Evolutionary conservation across 2,888 invertebrate species (phyloP).

Genomic region (Amblyteles armatorius): DNA sequence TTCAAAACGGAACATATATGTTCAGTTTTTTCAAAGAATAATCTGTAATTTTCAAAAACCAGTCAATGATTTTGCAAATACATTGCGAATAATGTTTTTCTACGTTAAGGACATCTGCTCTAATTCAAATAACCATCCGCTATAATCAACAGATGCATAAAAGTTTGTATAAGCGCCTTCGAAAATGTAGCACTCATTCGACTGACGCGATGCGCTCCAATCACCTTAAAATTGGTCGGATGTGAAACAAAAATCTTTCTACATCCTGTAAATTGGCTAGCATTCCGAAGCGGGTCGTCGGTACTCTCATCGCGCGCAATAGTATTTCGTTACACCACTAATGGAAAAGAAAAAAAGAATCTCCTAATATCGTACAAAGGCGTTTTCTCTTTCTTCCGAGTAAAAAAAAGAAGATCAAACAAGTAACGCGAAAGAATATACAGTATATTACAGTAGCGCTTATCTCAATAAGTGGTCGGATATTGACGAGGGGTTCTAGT

Average conservation of each 20-base stretch:
- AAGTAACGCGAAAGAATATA: conserved; percentile 81
- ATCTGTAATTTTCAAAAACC: too few relatives aligned
- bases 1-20: too few relatives aligned
- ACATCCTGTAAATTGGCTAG: conserved; percentile 17
- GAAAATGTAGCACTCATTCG: too few relatives aligned
- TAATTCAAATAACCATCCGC: too few relatives aligned
- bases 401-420: conserved; percentile 77
- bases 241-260: neutral
- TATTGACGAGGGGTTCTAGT: conserved; percentile 70
- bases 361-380: conserved; percentile 51
- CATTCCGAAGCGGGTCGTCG: conserved; percentile 35
- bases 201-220: too few relatives aligned
- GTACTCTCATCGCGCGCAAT: conserved; percentile 12
- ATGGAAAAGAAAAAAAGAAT: conserved; percentile 24
- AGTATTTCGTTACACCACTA: conserved; percentile 35
- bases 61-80: too few relatives aligned
- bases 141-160: too few relatives aligned
- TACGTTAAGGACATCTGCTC: too few relatives aligned
- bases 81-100: too few relatives aligned
- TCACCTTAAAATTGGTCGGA: neutral
- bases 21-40: too few relatives aligned
- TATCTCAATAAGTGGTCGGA: conserved; percentile 74
- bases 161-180: too few relatives aligned
- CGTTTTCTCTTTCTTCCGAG: conserved; percentile 58
- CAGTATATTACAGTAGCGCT: conserved; percentile 82